Base-by-base conservation (phyloP, 2,888 invertebrate genomes). In the Drosophila maculinotata region DNA sequence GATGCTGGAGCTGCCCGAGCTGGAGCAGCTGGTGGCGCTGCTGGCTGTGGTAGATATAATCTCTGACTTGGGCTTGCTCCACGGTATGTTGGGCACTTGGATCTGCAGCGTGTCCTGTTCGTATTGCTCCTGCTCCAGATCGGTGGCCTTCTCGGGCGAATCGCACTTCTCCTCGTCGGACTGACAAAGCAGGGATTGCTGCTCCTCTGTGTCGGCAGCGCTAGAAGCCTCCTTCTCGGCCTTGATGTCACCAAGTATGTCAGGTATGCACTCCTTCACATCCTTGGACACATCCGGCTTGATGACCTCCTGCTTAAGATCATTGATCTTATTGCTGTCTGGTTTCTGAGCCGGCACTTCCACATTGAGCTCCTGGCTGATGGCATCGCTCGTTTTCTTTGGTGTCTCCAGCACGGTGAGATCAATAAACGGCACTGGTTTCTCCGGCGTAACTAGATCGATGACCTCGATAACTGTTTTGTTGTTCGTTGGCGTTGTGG, bases 21-120 rank as follows among this genome's bases (percentile, higher is more conserved):
- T 95, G 45, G 86, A 86, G 54, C 88, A 80, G 15, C 82, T 80
- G 48, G 85, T 90, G 6, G 90, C 90, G 8, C 80, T 84, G 56
- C 81, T 86, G 10, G 75, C 81, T 0, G 89, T 86, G 0, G 87
- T 84, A 6, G 88, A 83, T 54, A 90, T 76, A 31, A 84, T 89
- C 80, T 95, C 95, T 0, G 94, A 93, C 36, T 94, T 92, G 15
- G 91, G 91, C 89, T 89, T 93, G 78, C 67, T 92, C 92, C 92
- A 92, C 0, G 90, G 89, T 64, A 92, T 91, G 45, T 90, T 88
- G 0, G 95, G 95, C 7, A 95, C 95, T 62, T 94, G 92, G 41
- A 95, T 94, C 79, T 93, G 95, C 6, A 90, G 58, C 9, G 89
- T 87, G 28, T 90, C 89, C 31, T 76, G 84, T 10, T 89, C 88